Evolutionary conservation across 2,888 invertebrate species (phyloP).

Genomic region (Agrotis segetum): DNA sequence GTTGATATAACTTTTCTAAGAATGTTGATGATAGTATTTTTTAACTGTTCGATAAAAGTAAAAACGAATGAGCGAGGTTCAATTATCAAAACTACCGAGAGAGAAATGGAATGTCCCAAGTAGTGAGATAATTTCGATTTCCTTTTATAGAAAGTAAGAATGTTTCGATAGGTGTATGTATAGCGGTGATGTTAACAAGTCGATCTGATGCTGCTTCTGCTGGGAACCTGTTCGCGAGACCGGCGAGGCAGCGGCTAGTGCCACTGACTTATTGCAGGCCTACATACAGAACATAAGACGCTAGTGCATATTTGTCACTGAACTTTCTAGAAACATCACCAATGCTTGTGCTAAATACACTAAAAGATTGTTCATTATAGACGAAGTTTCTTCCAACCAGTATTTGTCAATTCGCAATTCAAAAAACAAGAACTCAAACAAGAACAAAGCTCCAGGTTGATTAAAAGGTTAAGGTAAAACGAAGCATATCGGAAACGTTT

Average conservation of each 20-base stretch:
- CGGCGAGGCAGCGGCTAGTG: constrained; percentile 61
- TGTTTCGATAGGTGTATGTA: constrained; percentile 81
- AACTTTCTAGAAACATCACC: constrained; percentile 48
- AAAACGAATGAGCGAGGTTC: constrained; percentile 78
- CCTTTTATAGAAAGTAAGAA: constrained; percentile 90
- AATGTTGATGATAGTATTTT: constrained; percentile 76
- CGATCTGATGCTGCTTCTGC: constrained; percentile 68
- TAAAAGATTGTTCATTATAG: constrained; percentile 8
- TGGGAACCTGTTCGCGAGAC: constrained; percentile 74
- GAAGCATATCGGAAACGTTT: constrained; percentile 49
- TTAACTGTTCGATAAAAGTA: constrained; percentile 78
- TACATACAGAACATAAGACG: constrained; percentile 58
- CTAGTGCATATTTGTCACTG: constrained; percentile 48
- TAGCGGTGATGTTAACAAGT: constrained; percentile 77
- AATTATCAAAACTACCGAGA: constrained; percentile 87
- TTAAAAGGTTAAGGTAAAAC: constrained; percentile 55
- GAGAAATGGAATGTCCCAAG: constrained; percentile 88
- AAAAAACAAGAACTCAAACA: background rate
- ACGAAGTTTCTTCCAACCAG: constrained; percentile 3
- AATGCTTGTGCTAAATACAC: constrained; percentile 6
- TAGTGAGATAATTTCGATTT: constrained; percentile 89
- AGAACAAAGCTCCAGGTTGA: constrained; percentile 19
- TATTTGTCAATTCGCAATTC: constrained; percentile 18
- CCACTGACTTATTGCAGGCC: constrained; percentile 65
- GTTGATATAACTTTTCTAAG: constrained; percentile 53